Evolutionary conservation across 2,113 vertebrate species (phyloP), one percentile per base, ranked within the genome.

Genomic region (Semicossyphus pulcher): DNA sequence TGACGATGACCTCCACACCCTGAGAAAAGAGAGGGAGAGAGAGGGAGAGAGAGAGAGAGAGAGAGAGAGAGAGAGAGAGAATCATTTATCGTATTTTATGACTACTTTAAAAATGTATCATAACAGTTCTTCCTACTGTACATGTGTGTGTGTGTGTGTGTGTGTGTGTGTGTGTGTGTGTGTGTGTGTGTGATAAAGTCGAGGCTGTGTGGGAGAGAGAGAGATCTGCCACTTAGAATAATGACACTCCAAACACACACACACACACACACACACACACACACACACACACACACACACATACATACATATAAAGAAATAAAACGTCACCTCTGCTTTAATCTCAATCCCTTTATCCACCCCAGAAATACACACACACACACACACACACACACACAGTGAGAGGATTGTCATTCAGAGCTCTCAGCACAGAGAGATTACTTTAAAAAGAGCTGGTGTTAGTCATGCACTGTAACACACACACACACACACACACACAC

Each of bases 1-100:
- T 99, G 83, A 99, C 91, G 0, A 94, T 96, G 68, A 98, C 93
- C 5, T 98, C 95, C 29, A 99, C 97, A 0, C 97, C 97, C 97
- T 98, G 65, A 2, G 18, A 10, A 20, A n/a, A 58, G 14, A 28
- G 36, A 57, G 31, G 26, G 23, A 10, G 26, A 10, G 16, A 23
- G 23, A 31, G 14, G 12, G 25, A 29, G 6, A 26, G 47, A 25
- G 10, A 11, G 39, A 12, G 28, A 36, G 9, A 7, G n/a, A 36
- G 12, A 54, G 39, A 41, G 11, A 6, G 39, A 12, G 39, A n/a
- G n/a, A n/a, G n/a, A n/a, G n/a, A n/a, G n/a, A n/a, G n/a, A n/a
- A n/a, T n/a, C n/a, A n/a, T n/a, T n/a, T n/a, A n/a, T n/a, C n/a
- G n/a, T n/a, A n/a, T n/a, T n/a, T n/a, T n/a, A n/a, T n/a, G n/a